These are phyloP conservation scores for Tauraco hartlaubi DNA, from an alignment of 2,797 vertebrate genomes.

Conservation along the genomic window DNA sequence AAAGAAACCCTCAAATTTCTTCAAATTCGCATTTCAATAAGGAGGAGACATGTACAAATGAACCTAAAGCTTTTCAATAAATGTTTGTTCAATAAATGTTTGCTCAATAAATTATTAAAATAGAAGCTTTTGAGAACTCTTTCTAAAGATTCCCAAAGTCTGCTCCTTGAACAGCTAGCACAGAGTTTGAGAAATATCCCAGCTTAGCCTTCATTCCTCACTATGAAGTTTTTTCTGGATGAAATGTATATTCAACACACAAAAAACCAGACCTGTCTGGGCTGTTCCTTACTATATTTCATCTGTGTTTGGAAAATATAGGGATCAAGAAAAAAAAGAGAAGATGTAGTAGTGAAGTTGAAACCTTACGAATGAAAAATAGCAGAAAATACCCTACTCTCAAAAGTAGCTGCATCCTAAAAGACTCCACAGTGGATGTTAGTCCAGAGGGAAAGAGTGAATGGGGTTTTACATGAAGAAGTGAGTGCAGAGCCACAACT, in stretches of 20 bases:
- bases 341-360: not conserved
- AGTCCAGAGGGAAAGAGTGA: not conserved
- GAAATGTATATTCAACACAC: not conserved
- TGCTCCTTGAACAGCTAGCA: not conserved
- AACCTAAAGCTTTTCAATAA: not conserved
- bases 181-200: not conserved
- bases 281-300: not conserved
- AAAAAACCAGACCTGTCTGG: not conserved
- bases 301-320: not conserved
- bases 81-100: not conserved
- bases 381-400: not conserved
- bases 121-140: not conserved
- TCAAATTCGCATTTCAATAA: not conserved
- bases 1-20: not conserved
- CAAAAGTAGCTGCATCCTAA: not conserved
- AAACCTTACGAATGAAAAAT: not conserved
- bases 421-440: not conserved
- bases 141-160: not conserved
- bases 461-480: not conserved
- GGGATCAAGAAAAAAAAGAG: not conserved
- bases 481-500: not conserved
- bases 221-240: not conserved
- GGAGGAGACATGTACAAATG: not conserved
- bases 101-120: not conserved
- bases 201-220: not conserved